Evolutionary conservation across 2,888 invertebrate genomes (phyloP), one percentile per base, ranked within the genome.

Genomic region (Drosophila mettleri): DNA sequence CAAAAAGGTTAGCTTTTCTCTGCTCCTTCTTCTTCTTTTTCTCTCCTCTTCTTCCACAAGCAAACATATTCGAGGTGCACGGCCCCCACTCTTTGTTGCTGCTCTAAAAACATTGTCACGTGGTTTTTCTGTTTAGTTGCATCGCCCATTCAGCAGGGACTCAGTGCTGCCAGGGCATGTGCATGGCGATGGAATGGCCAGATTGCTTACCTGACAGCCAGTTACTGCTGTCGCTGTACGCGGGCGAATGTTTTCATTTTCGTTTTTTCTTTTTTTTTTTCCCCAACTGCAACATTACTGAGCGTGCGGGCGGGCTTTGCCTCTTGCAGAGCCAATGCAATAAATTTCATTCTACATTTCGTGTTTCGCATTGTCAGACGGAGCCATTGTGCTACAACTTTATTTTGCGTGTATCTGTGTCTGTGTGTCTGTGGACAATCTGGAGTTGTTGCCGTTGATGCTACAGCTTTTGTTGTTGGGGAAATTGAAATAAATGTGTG

Each of bases 401-500:
- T 75, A 78, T 69, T 64, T 38, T 49, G 74, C 63, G 59, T 59
- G 61, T n/a, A n/a, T n/a, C n/a, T 58, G 46, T 65, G 41, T 69
- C 65, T 66, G 70, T 75, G 38, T 74, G 55, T 49, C 51, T 71
- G 69, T 63, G 62, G 65, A 54, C 58, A 43, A 43, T 53, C 34
- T 22, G 34, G 1, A 36, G 48, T 6, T 61, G 63, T 36, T 61
- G 60, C 16, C 53, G 53, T 10, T 33, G 24, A 14, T 45, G 60
- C 22, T n/a, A 71, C 57, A 60, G 53, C 71, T 63, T 52, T 86
- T 80, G 71, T 81, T 77, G 74, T 59, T 53, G 61, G 67, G 80
- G 80, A 86, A 90, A 90, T 89, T 90, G 90, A 90, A 87, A 90
- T 90, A 88, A 89, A 88, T 90, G 86, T 89, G 72, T 80, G 85